Evolutionary conservation across 1,140 invertebrate genomes (phyloP).

Genomic region (Leptinotarsa texana): DNA sequence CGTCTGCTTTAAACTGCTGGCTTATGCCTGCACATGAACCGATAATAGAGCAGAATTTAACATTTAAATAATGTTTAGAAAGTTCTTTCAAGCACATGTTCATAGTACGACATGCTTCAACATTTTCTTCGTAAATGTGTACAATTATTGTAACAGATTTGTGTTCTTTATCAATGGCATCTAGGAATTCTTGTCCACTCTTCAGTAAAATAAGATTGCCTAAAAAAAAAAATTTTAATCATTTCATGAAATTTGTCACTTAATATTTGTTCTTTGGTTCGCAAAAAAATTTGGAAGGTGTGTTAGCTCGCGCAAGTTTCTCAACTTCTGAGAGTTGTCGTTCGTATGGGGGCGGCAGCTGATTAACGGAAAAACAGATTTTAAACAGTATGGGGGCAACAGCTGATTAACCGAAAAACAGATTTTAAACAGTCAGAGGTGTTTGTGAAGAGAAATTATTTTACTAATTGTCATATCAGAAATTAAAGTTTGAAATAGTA

Average conservation of each 20-base stretch:
- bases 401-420: too few species aligned
- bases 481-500: too few species aligned
- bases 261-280: too few species aligned
- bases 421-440: too few species aligned
- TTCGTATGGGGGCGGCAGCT: too few species aligned
- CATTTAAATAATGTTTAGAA: conserved; percentile 78
- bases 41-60: conserved; percentile 90
- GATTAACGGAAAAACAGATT: too few species aligned
- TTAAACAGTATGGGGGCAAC: too few species aligned
- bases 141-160: conserved; percentile 84
- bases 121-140: conserved; percentile 83
- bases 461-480: too few species aligned
- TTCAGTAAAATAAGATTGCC: conserved; percentile 64
- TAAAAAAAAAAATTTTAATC: conserved; percentile 53
- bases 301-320: too few species aligned
- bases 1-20: conserved; percentile 79
- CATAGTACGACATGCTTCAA: conserved; percentile 80
- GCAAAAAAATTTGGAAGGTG: too few species aligned
- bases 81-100: conserved; percentile 82
- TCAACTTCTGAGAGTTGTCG: too few species aligned
- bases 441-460: too few species aligned
- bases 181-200: conserved; percentile 77
- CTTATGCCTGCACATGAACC: conserved; percentile 77
- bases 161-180: conserved; percentile 87
- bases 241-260: background rate